Base-by-base conservation (phyloP, 2,113 vertebrate species). In the Parotia lawesii region DNA sequence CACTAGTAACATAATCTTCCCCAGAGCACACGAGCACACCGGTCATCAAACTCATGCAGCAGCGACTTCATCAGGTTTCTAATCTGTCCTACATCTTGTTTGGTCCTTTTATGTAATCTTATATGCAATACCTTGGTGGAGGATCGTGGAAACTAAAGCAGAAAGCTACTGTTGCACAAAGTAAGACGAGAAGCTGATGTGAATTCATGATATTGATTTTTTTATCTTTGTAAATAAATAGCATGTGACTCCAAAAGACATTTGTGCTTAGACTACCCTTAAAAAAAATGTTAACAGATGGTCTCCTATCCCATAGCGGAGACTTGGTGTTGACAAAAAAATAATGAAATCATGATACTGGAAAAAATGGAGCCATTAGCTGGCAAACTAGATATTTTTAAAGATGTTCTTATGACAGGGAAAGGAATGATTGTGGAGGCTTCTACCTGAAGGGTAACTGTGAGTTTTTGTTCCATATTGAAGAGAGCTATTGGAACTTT, bases 21-120 rank as follows among this genome's bases (percentile, higher is more conserved):
- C 25, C 71, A 48, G 47, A 6, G 74, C 67, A 80, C 81, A 62
- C 37, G 83, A 93, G 60, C 2, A 4, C 67, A 65, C 11, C 51
- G 74, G 51, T 21, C 94, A 60, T 27, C 25, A 10, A 40, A 85
- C 57, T 79, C 85, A 61, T 25, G 76, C 75, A 74, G 56, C 65
- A 93, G 79, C 82, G 75, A 20, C 91, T 91, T 95, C 27, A 91
- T 91, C 75, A 0, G 85, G 78, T 80, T 90, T 95, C 96, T 94
- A 81, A 95, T 94, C 91, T 95, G 93, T 83, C 96, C 95, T 86
- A 90, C 87, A 91, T 93, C 91, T 97, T 64, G 25, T 85, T 73
- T 17, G 14, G 87, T 64, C 64, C 75, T 90, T 90, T 95, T 86
- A 88, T 90, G 89, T 94, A 97, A 96, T 91, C 79, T 61, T 83